phyloP scores from a whole-genome alignment of 2,888 invertebrate species.

The Idaea biselata region DNA sequence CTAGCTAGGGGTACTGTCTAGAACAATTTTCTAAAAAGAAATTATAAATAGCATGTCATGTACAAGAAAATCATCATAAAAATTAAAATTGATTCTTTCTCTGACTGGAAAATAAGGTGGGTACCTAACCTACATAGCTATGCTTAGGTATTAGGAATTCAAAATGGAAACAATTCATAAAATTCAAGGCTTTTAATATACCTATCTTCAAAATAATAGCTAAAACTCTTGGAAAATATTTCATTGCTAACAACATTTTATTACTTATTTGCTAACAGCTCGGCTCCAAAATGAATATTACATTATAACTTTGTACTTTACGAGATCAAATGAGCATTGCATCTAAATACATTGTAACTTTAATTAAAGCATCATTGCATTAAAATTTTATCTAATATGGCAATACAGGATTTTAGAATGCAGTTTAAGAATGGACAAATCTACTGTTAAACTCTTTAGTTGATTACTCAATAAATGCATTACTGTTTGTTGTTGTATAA shows the following conservation, averaged over 20 bases:
- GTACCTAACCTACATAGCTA: too few relatives aligned
- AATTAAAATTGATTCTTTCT: constrained; percentile 35
- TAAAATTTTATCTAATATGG: constrained; percentile 15
- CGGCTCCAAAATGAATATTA: constrained; percentile 37
- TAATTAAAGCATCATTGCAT: constrained; percentile 57
- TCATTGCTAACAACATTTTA: constrained; percentile 54
- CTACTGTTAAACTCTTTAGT: constrained; percentile 22
- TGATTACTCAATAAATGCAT: constrained; percentile 34
- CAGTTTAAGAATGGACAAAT: constrained; percentile 14
- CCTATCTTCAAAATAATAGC: constrained; percentile 56
- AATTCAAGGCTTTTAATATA: constrained; percentile 61
- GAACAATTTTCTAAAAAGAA: too few relatives aligned
- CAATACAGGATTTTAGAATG: constrained; percentile 16
- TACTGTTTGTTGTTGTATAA: constrained; percentile 83
- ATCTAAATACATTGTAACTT: constrained; percentile 37
- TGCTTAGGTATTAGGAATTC: constrained; percentile 2
- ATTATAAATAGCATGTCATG: background rate
- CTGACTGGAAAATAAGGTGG: constrained; percentile 31
- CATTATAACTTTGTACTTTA: constrained; percentile 47
- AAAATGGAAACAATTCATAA: constrained; percentile 26
- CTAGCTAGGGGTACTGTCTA: too few relatives aligned
- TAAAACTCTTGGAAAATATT: constrained; percentile 56
- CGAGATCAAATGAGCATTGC: constrained; percentile 60
- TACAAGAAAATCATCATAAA: constrained; percentile 12
- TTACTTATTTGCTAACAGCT: constrained; percentile 58